Evolutionary conservation across 2,888 invertebrate species (phyloP).

Genomic region (Sepiola atlantica): DNA sequence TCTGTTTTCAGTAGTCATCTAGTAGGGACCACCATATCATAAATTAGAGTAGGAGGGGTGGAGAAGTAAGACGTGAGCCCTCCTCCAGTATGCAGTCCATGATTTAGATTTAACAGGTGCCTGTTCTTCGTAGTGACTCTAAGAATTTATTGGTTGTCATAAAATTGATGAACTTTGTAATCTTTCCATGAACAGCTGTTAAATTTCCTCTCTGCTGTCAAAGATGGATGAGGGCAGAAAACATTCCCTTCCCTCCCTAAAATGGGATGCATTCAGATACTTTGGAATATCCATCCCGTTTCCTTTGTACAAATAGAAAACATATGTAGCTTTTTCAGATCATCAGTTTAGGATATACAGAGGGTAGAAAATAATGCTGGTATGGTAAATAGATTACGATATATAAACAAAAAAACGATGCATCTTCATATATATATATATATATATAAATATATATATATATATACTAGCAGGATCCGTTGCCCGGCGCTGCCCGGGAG

Average conservation of each 20-base stretch:
- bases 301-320: background rate
- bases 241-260: background rate
- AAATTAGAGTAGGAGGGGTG: no score
- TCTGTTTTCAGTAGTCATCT: no score
- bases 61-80: no score
- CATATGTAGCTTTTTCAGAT: background rate
- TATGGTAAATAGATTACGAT: no score
- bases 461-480: no score
- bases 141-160: no score
- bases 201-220: background rate
- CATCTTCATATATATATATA: background rate
- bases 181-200: background rate
- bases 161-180: background rate
- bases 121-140: no score
- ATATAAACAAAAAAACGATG: background rate
- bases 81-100: no score
- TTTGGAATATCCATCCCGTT: background rate
- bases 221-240: background rate
- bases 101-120: background rate
- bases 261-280: background rate
- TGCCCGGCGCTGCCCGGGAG: no score
- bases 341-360: no score
- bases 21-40: no score
- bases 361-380: no score
- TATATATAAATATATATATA: background rate